Base-by-base conservation (phyloP, 2,888 invertebrate genomes). In the Meteorus colon region DNA sequence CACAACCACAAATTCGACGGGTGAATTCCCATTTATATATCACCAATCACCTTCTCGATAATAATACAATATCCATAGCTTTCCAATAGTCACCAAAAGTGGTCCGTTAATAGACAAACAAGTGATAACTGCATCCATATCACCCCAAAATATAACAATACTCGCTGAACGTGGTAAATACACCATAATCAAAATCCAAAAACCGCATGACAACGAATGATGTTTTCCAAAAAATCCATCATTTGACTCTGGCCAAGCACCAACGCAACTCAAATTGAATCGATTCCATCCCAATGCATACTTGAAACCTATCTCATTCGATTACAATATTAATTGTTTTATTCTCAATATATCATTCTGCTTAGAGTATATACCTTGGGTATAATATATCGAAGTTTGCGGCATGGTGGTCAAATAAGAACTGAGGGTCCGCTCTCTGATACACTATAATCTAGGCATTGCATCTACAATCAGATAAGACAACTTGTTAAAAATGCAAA, bases 61-160 rank as follows among this genome's bases (percentile, higher is more conserved):
- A 67, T 81, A 81, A 74, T 81, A 82, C 65, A 82, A 78, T 29
- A 81, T 78, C 1, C 81, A 34, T 5, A 83, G 48, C 77, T 85
- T 85, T 37, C 83, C 66, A 2, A 79, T 55, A 0, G 83, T 81
- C 8, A 82, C 82, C 0, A 76, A 79, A 4, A 80, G 77, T 1
- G 84, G 81, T 6, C 85, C 78, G 55, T 83, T 81, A 19, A 83
- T 81, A 31, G 79, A 78, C 2, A 85, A 70, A 67, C 83, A 84
- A 34, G 84, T 84, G 19, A 80, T 82, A 0, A 82, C 76, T 62
- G 78, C 29, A 31, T 83, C 81, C 6, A 84, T 24, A 59, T 86
- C 74, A 0, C 79, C 80, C 79, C 79, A 82, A 27, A 81, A 78
- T 10, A 80, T 67, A 3, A 79, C 37, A 12, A 85, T 60, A 69